Evolutionary conservation across 2,797 vertebrate species (phyloP).

Genomic region (Tamandua tetradactyla): DNA sequence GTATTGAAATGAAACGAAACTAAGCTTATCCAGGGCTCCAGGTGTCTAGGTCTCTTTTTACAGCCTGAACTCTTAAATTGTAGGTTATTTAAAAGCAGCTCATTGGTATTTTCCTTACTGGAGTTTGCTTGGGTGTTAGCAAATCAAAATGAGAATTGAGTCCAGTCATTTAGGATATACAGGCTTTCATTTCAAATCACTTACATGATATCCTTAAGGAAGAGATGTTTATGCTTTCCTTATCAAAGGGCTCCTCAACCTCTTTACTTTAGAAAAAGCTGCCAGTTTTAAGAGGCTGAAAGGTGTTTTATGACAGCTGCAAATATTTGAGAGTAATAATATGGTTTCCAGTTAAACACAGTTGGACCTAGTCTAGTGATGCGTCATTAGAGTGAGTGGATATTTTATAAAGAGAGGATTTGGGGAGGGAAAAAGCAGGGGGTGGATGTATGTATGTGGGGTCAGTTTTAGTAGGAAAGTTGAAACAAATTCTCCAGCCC

Average conservation of each 20-base stretch:
- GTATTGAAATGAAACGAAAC: neutral
- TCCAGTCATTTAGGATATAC: neutral
- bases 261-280: neutral
- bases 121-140: neutral
- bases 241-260: neutral
- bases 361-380: neutral
- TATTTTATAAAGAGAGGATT: slow-evolving; percentile 30
- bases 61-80: neutral
- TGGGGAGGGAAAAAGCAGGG: neutral
- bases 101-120: neutral
- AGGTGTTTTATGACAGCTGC: slow-evolving; percentile 21
- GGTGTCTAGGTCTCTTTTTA: neutral
- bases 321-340: neutral
- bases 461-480: neutral
- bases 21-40: neutral
- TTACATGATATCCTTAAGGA: neutral
- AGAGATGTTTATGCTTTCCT: neutral
- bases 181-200: slow-evolving; percentile 22
- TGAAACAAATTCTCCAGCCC: neutral
- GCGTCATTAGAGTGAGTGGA: neutral
- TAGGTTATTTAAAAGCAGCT: neutral
- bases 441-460: neutral
- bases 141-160: neutral
- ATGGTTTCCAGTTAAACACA: slow-evolving; percentile 2
- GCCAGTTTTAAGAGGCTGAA: neutral